Base-by-base conservation (phyloP, 2,797 vertebrate species). In the Trematomus bernacchii region DNA sequence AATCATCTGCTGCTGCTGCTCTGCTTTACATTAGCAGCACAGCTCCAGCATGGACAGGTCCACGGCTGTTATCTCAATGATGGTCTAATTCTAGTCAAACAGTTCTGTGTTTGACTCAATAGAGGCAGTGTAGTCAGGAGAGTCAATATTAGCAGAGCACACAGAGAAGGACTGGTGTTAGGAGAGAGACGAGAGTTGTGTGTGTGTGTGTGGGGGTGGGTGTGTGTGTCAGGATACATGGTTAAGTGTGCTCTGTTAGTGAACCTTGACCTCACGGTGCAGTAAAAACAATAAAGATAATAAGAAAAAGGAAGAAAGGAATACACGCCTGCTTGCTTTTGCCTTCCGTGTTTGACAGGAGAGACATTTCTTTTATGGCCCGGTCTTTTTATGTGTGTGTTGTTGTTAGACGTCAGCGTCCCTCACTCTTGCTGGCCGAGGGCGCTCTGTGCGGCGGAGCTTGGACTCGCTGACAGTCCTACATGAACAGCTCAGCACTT, bases 121-220 rank as follows among this genome's bases (percentile, higher is more conserved):
- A 96, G 96, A 95, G 87, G 96, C 96, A 90, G 93, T 95, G 96
- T 94, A 94, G 96, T 95, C 95, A 92, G 95, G 91, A 94, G 88
- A 96, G 97, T 98, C 96, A 98, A 98, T 98, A 98, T 98, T 98
- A 94, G 94, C 96, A 92, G 92, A 97, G 96, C 96, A 98, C 96
- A 97, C 96, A 97, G 13, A 71, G 93, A 90, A 82, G 91, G 93
- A 86, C 90, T 88, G 94, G 92, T 94, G 94, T 93, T 93, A 94
- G 94, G 94, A 94, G 94, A 90, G 92, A 93, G 94, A 93, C 33
- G 92, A 77, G 91, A 79, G 77, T 51, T 43, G 72, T 51, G 78
- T 40, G 68, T 65, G 65, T 76, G 47, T 68, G 64, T 54, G 71
- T 61, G 66, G 62, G 74, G 54, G 74, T 46, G 76, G 78, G 63